Evolutionary conservation across 2,888 invertebrate species (phyloP).

Genomic region (Erynnis tages): DNA sequence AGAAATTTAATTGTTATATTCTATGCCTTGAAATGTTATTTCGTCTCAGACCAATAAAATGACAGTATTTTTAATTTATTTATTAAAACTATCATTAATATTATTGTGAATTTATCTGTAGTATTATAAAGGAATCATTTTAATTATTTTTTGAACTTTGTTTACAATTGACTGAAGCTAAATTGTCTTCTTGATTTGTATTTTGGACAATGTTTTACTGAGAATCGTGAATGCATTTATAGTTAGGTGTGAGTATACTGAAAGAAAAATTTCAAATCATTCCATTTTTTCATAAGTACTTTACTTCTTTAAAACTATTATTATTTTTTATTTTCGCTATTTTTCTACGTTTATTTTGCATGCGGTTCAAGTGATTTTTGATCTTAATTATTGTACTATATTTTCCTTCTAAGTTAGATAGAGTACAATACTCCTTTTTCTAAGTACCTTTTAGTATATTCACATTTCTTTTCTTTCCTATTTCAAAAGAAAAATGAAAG

Average conservation of each 20-base stretch:
- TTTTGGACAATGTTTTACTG: conserved; percentile 56
- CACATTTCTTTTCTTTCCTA: conserved; percentile 56
- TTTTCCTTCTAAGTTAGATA: conserved; percentile 49
- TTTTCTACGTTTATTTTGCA: conserved; percentile 70
- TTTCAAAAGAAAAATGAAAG: conserved; percentile 81
- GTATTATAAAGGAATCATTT: conserved; percentile 61
- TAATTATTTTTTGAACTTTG: conserved; percentile 66
- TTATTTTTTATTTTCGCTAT: conserved; percentile 61
- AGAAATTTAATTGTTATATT: conserved; percentile 50
- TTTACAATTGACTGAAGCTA: conserved; percentile 75
- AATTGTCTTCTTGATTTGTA: conserved; percentile 64
- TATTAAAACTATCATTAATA: conserved; percentile 59
- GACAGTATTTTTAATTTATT: conserved; percentile 76
- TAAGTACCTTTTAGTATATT: conserved; percentile 69
- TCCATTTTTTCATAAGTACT: conserved; percentile 68
- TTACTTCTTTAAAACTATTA: conserved; percentile 51
- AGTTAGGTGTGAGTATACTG: conserved; percentile 72
- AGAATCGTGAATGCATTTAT: conserved; percentile 66
- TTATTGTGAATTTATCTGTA: conserved; percentile 64
- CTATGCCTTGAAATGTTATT: conserved; percentile 42
- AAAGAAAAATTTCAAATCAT: conserved; percentile 74
- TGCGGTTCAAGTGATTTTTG: conserved; percentile 54
- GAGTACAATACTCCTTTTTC: conserved; percentile 50
- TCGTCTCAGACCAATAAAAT: conserved; percentile 67
- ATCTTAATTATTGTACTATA: conserved; percentile 45